Conservation (phyloP, 2,797 vertebrate species). For the Sebastolobus alascanus region DNA sequence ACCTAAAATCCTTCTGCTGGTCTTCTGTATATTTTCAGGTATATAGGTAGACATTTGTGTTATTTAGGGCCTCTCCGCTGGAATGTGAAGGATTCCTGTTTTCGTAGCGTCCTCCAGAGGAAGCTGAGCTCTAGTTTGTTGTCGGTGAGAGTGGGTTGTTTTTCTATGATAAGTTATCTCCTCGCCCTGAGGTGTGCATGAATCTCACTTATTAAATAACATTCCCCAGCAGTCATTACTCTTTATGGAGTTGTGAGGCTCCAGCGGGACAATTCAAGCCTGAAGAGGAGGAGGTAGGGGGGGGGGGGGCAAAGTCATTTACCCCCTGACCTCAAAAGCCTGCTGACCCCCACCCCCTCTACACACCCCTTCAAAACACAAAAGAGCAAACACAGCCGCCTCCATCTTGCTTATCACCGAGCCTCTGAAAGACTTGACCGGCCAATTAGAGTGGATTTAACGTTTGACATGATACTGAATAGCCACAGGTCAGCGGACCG, state of each 20-base stretch:
- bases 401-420: conserved; percentile 65
- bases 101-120: neutral
- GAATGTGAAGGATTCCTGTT: conserved; percentile 30
- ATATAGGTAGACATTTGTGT: neutral
- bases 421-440: conserved; percentile 63
- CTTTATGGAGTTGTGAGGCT: conserved; percentile 47
- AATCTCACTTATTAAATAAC: conserved; percentile 50
- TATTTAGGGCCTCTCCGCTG: conserved; percentile 3
- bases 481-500: conserved; percentile 64
- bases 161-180: conserved; percentile 51
- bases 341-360: conserved; percentile 53
- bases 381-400: conserved; percentile 71
- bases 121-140: conserved; percentile 60
- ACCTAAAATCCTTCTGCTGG: conserved; percentile 26
- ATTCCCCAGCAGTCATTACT: conserved; percentile 48
- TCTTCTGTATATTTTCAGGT: conserved; percentile 54
- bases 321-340: conserved; percentile 71
- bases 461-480: conserved; percentile 74
- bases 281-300: conserved; percentile 34
- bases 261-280: conserved; percentile 49
- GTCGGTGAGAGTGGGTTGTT: conserved; percentile 47
- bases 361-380: conserved; percentile 62
- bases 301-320: conserved; percentile 61
- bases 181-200: conserved; percentile 23
- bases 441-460: conserved; percentile 81